phyloP scores from a whole-genome alignment of 2,888 invertebrate genomes.

The Phaonia tiefii region DNA sequence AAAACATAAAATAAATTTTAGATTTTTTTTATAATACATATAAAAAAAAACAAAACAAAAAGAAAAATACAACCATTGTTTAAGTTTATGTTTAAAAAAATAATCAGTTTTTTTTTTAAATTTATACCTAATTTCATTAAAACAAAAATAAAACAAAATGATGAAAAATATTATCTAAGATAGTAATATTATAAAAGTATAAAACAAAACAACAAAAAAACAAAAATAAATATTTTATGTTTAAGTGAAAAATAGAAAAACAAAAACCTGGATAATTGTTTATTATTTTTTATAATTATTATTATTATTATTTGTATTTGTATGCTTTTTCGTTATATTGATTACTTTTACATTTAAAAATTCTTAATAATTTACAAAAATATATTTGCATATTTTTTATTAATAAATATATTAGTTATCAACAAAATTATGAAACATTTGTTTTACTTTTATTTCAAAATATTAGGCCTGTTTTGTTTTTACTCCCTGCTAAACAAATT shows the following conservation, averaged over 20 bases:
- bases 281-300: slow-evolving; percentile 68
- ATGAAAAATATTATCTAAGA: slow-evolving; percentile 50
- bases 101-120: slow-evolving; percentile 36
- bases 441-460: slow-evolving; percentile 67
- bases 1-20: slow-evolving; percentile 62
- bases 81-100: slow-evolving; percentile 58
- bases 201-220: slow-evolving; percentile 46
- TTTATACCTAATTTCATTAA: slow-evolving; percentile 54
- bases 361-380: slow-evolving; percentile 71
- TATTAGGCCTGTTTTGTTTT: too few species aligned
- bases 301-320: slow-evolving; percentile 60
- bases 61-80: slow-evolving; percentile 46
- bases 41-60: too few species aligned
- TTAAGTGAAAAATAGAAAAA: slow-evolving; percentile 66
- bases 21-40: slow-evolving; percentile 73
- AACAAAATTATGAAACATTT: slow-evolving; percentile 49
- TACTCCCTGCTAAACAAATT: too few species aligned
- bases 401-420: slow-evolving; percentile 78
- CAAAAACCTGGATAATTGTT: slow-evolving; percentile 75
- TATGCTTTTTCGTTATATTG: slow-evolving; percentile 68
- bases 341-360: slow-evolving; percentile 65
- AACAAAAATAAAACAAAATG: slow-evolving; percentile 51
- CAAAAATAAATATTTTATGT: slow-evolving; percentile 39
- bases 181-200: too few species aligned
- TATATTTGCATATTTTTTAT: slow-evolving; percentile 74